Evolutionary conservation across 1,140 invertebrate genomes (phyloP), one percentile per base, ranked within the genome.

Genomic region (Chironomus tepperi): DNA sequence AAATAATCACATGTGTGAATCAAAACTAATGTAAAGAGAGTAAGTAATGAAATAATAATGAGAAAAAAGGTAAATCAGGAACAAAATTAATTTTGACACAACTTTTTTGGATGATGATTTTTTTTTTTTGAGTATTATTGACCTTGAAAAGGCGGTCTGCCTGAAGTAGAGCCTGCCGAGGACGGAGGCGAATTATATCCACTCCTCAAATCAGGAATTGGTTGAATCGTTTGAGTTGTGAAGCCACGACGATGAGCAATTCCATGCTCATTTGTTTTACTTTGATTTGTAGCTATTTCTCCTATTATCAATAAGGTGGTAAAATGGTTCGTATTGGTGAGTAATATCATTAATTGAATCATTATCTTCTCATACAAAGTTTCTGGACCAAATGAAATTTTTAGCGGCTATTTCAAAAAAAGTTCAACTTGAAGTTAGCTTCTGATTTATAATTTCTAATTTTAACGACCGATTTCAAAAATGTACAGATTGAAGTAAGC

Each of bases 181-280:
- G 83, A 84, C 78, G 85, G 82, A 78, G 87, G 86, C 81, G 87
- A 85, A 83, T 87, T 88, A 83, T 88, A 83, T 84, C 89, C 89
- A 84, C 89, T 90, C 83, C 92, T 90, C 83, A 94, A 88, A 87
- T 93, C 91, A 83, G 92, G 92, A 83, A 94, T 94, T 83, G 91
- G 88, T 82, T 85, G 87, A 79, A 88, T 86, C 80, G 85, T 80
- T 80, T 89, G 88, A 84, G 89, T 89, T 80, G 91, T 90, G 82
- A 93, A 88, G 82, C 91, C 88, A 82, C 92, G 88, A 85, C 90
- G 89, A 87, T 92, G 91, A 82, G 88, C 89, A 84, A 93, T 92
- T 81, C 92, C 91, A 83, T 93, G 90, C 85, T 86, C 88, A 89
- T 93, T 93, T 85, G 90, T 86, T 82, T 87, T 57, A n/a, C 42